Evolutionary conservation across 2,888 invertebrate species (phyloP).

Genomic region (Sipha maydis): DNA sequence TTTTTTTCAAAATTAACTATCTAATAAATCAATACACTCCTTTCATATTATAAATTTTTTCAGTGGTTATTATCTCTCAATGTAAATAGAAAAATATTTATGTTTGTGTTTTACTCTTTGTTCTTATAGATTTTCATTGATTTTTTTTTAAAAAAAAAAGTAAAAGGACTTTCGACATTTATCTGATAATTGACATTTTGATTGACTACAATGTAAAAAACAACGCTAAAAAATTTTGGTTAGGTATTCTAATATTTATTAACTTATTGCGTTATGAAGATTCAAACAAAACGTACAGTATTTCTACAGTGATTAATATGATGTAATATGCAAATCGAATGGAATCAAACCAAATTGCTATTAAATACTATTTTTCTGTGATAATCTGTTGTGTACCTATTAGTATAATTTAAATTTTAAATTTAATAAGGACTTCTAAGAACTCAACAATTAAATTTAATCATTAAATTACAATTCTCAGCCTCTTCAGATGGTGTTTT

Average conservation of each 20-base stretch:
- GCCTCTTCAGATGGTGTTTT: too few relatives aligned
- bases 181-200: neutral
- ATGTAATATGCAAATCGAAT: neutral
- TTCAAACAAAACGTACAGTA: neutral
- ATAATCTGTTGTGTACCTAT: neutral
- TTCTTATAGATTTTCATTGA: neutral
- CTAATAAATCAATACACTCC: neutral
- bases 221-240: neutral
- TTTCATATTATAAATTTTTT: neutral
- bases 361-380: neutral
- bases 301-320: neutral
- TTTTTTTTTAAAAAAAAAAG: neutral
- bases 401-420: neutral
- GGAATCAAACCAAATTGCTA: neutral
- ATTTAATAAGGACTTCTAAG: neutral
- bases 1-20: constrained; percentile 3
- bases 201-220: neutral
- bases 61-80: neutral
- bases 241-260: neutral
- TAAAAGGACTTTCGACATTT: neutral
- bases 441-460: neutral
- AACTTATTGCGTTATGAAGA: too few relatives aligned
- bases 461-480: neutral
- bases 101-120: neutral
- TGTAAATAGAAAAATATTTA: neutral